Evolutionary conservation across 2,797 vertebrate genomes (phyloP), one percentile per base, ranked within the genome.

Genomic region (Anguilla pacifica): DNA sequence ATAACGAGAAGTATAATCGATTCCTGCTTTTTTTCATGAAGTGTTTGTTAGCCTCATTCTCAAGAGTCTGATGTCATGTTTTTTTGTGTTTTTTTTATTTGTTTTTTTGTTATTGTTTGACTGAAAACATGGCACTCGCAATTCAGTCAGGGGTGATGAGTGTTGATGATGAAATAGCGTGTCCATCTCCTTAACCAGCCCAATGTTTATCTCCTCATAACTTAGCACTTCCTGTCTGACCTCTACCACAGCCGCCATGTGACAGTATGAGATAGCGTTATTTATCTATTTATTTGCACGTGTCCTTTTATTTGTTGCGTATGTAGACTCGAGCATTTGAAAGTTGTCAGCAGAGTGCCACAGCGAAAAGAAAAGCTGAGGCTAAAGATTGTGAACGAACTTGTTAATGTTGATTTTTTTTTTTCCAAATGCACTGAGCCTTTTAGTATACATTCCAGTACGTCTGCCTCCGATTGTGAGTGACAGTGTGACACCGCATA

Each of bases 1-100:
- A 94, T 97, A 96, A 95, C 92, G 94, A 92, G 94, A 94, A 95
- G 92, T 94, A 92, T 94, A 93, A 94, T 89, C 91, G 90, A 83
- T 81, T 94, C 92, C 93, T 93, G 93, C 89, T 84, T 84, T 87
- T 93, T 92, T 94, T 85, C 88, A 88, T 91, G 87, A 91, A 91
- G 93, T 94, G 86, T 93, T 94, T 95, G 93, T 89, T 94, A 90
- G 90, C 89, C 89, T 93, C 92, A 85, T 93, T 93, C 92, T 91
- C 86, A 82, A 91, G 85, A 31, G n/a, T 87, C 57, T 31, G 35
- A 25, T 85, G 22, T 85, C 61, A 55, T 59, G 17, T 81, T 15
- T 6, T 17, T 72, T 11, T 77, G 39, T 77, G 1, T 77, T 19
- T 77, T 77, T 15, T 15, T 74, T 3, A 64, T 22, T 64, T 22